A percentile compares a stretch with the other conserved stretches of the same genome.
These are phyloP conservation scores for Chunga burmeisteri DNA, from an alignment of 2,113 vertebrate genomes.

Conservation along the genomic window DNA sequence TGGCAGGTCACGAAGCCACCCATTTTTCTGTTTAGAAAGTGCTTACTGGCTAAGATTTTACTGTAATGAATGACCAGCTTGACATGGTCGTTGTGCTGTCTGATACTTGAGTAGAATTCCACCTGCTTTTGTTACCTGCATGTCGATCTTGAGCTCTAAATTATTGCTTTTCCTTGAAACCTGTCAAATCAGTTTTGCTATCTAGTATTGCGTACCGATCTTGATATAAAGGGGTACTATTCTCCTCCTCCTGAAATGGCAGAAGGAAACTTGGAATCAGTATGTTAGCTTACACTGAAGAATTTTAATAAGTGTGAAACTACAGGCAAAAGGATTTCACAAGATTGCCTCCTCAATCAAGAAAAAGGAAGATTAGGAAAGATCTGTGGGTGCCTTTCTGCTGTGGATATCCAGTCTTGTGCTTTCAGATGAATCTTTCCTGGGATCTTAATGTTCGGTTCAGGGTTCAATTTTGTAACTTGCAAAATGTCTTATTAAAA, in stretches of 20 bases:
- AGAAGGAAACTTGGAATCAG: not conserved
- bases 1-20: not conserved
- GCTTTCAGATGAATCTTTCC: not conserved
- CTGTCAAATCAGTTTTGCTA: not conserved
- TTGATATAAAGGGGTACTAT: not conserved
- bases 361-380: not conserved
- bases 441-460: not conserved
- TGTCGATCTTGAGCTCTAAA: not conserved
- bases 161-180: not conserved
- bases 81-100: not conserved
- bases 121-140: not conserved
- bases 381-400: not conserved
- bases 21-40: not conserved
- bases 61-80: not conserved
- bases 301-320: not conserved
- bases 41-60: not conserved
- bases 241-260: not conserved
- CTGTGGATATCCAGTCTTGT: not conserved
- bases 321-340: not conserved
- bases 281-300: not conserved
- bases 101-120: not conserved
- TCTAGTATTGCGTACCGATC: not conserved
- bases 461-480: conserved; percentile 19
- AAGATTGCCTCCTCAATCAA: not conserved
- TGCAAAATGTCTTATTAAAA: conserved; percentile 65